Evolutionary conservation across 30 jellyfish, hydroid and myxozoan species (phyloP), one percentile per base, ranked within the genome.

Genomic region (Rhopilema esculentum): DNA sequence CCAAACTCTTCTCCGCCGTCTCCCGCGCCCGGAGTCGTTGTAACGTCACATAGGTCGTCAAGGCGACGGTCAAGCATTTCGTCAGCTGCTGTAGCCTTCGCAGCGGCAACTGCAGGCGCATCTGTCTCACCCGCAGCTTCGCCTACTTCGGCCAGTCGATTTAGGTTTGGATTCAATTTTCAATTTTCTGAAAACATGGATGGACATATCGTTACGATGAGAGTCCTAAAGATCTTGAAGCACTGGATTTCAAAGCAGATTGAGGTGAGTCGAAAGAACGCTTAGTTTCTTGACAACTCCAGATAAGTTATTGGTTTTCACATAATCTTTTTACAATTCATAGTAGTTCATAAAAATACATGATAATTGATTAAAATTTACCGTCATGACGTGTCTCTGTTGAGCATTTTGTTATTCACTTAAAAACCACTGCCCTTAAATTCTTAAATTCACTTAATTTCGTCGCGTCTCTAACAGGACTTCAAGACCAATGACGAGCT

Each of bases 61-160:
- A 66, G 91, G 52, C 53, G 92, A 32, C 84, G 97, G 69, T 87
- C 97, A 57, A 76, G 92, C 66, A 91, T 91, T 29, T 73, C 97
- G 25, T 69, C 91, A 68, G 97, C 97, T 0, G 97, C 92, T 25
- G 79, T 91, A 0, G 95, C 97, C 27, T 91, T 91, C 69, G 97
- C 97, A 15, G 97, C 97, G n/a, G 97, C 97, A 25, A 91, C 97
- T 49, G 97, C 97, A n/a, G 95, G 97, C 1, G 95, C 95, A 1
- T 70, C 92, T 77, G 91, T 79, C 18, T 91, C 97, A 27, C 91
- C 95, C 66, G 97, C 93, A 16, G 93, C 93, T 6, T 91, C 97
- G n/a, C 97, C 97, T n/a, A 88, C 91, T 0, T 79, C 97, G 16
- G 89, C 90, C 27, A 52, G 90, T 33, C 86, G 90, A 19, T 88